Conservation (phyloP, 2,888 invertebrate genomes). For the Corbicula japonica region DNA sequence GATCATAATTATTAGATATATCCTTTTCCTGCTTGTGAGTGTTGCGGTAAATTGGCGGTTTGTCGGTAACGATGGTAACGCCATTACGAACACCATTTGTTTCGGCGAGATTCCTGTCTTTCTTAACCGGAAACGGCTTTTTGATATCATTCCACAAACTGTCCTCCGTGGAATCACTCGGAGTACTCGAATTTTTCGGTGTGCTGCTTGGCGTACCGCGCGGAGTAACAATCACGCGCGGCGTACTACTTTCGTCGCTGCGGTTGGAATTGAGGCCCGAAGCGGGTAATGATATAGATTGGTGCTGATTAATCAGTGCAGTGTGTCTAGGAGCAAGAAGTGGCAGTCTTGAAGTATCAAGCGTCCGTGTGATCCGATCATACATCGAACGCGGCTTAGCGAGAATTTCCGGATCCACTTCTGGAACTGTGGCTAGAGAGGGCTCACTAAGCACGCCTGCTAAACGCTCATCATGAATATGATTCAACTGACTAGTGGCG, state of each 20-base stretch:
- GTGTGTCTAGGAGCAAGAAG: constrained; percentile 49
- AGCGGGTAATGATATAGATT: constrained; percentile 51
- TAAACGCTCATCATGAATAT: constrained; percentile 60
- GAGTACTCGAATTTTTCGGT: constrained; percentile 44
- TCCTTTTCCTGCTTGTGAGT: constrained; percentile 16
- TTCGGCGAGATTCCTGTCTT: neutral
- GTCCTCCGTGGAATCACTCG: constrained; percentile 46
- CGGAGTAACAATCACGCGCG: constrained; percentile 37
- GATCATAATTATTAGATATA: constrained; percentile 29
- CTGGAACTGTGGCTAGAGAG: constrained; percentile 61
- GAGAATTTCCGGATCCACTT: constrained; percentile 62
- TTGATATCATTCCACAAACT: constrained; percentile 32
- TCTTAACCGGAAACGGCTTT: constrained; percentile 38
- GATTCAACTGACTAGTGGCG: constrained; percentile 35
- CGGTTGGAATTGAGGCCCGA: constrained; percentile 53
- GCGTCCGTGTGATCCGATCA: constrained; percentile 55
- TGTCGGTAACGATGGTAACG: neutral
- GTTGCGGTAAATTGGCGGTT: constrained; percentile 12
- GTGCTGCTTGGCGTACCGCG: constrained; percentile 54
- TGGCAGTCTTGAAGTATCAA: constrained; percentile 58
- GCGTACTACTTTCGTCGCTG: constrained; percentile 56
- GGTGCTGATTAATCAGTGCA: constrained; percentile 44
- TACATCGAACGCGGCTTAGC: constrained; percentile 65
- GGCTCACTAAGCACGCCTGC: constrained; percentile 64
- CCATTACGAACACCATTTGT: constrained; percentile 17